Base-by-base conservation (phyloP, 2,888 invertebrate genomes). In the Epiperipatus broadwayi region DNA sequence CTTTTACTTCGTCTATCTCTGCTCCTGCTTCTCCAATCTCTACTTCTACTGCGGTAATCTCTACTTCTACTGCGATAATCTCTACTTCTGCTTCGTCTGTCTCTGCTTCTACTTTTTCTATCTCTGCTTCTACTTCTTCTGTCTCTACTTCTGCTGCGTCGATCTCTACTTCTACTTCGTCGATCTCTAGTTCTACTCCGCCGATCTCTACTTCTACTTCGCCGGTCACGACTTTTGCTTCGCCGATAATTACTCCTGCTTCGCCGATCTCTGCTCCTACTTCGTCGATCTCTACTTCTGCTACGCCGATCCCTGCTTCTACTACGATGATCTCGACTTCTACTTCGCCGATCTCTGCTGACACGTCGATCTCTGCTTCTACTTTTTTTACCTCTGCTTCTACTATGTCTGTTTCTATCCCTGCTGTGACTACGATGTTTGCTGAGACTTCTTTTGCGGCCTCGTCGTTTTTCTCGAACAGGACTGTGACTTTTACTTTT, bases 131-230 rank as follows among this genome's bases (percentile, higher is more conserved):
- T 28, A 34, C 4, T 14, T 7, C 21, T 35, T 5, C 22, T 28
- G 3, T 36, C 35, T n/a, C 42, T 34, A 20, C 37, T 40, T 4
- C 29, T 16, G 7, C 16, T 14, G 7, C 29, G 29, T 5, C 7
- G 35, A 16, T 21, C n/a, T 50, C 37, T 51, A 48, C 7, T 54
- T 36, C 8, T 55, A 39, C 41, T 54, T 55, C 7, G 52, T 52
- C 44, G 21, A n/a, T 35, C 35, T 2, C 35, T 32, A 16, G 15
- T 16, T 7, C 32, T 8, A 18, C 20, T 35, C n/a, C 21, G 19
- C 4, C 21, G n/a, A n/a, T 21, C 35, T 12, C 19, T 22, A 8
- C n/a, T 5, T 10, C 10, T 18, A n/a, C 4, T n/a, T 8, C 21
- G n/a, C n/a, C 4, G 12, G 8, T 4, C 10, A 4, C 21, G 20